Base-by-base conservation (phyloP, 2,113 vertebrate species). In the Cyprinodon tularosa region DNA sequence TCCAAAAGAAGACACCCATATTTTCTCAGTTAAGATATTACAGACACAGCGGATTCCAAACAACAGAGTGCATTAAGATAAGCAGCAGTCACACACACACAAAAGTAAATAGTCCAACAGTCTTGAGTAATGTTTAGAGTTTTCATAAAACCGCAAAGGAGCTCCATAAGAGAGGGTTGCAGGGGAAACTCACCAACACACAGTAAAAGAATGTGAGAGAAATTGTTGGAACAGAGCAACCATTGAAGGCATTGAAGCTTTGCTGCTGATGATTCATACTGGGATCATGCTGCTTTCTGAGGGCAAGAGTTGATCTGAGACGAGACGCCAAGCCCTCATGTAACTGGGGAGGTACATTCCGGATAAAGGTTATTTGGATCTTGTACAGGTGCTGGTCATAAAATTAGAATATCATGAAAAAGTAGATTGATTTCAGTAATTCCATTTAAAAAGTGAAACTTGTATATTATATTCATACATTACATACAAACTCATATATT, bases 161-260 rank as follows among this genome's bases (percentile, higher is more conserved):
- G 48, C 45, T 64, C 36, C 44, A 5, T 42, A 22, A 50, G 67
- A 47, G 62, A 67, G 59, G 59, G 68, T 48, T 65, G n/a, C 37
- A n/a, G 50, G 60, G 59, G 67, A 76, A 72, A 3, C 40, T 44
- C 39, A 17, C n/a, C 14, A 62, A 79, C 53, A 71, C 68, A 89
- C 77, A 90, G 14, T 45, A 74, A 76, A 62, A 85, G 81, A 90
- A 90, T 92, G 85, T 77, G 50, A 65, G 62, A 72, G n/a, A 80
- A 72, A 82, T 62, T 48, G 45, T 20, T n/a, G 57, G 60, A 85
- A 84, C 84, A 86, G 80, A 89, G 66, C 57, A 47, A 75, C 76
- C 69, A 70, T 88, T 83, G 80, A 83, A 64, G 29, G 42, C 3
- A 45, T 50, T 14, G 29, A 6, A 38, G 22, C 68, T 57, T 53